Percentiles rank a stretch among this genome's conserved stretches.
Conservation (phyloP, 2,797 vertebrate genomes). For the Eulemur coronatus region DNA sequence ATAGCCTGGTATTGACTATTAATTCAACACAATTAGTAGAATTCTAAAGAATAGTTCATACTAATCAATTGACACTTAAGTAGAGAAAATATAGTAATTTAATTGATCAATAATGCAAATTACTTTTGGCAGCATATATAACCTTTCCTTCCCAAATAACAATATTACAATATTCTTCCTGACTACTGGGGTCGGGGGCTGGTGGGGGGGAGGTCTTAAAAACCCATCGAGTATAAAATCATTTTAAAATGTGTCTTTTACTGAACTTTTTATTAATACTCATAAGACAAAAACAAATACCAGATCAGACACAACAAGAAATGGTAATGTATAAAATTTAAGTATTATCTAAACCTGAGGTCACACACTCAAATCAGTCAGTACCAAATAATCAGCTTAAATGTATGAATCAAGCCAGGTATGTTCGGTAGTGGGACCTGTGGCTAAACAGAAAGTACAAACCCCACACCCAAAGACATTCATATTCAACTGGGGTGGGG, state of each 20-base stretch:
- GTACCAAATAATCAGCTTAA: not conserved
- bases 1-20: not conserved
- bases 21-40: not conserved
- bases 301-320: slow-evolving; percentile 2
- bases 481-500: not conserved
- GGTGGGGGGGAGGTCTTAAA: not conserved
- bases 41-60: not conserved
- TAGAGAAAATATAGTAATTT: not conserved
- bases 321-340: not conserved
- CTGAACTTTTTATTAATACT: not conserved
- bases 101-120: not conserved
- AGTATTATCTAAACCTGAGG: not conserved
- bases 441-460: not conserved
- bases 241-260: not conserved
- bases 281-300: slow-evolving; percentile 1
- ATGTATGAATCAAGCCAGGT: not conserved
- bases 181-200: rapidly evolving
- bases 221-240: not conserved
- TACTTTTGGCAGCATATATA: not conserved
- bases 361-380: not conserved
- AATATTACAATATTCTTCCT: slow-evolving; percentile 6
- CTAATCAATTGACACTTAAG: not conserved
- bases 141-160: slow-evolving; percentile 29
- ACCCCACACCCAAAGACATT: not conserved
- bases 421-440: not conserved